Base-by-base conservation (phyloP, 2,888 invertebrate genomes). In the Drosophila anomelani region DNA sequence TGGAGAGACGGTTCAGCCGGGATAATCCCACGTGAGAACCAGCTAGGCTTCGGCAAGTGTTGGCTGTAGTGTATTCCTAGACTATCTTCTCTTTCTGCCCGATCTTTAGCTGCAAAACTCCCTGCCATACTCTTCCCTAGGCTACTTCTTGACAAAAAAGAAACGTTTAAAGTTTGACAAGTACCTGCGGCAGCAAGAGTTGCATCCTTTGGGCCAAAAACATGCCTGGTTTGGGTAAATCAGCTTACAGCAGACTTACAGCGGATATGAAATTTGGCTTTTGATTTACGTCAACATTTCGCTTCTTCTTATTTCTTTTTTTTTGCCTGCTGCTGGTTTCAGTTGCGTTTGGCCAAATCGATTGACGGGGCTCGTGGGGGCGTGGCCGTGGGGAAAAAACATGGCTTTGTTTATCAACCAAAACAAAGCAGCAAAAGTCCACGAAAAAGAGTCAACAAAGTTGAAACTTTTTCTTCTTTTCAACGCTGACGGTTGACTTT, bases 211-310 rank as follows among this genome's bases (percentile, higher is more conserved):
- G 8, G 51, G 51, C 15, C 29, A 29, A 29, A 38, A 2, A 32
- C 6, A 3, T 2, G 29, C 17, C 13, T 34, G 59, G 64, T 15
- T 29, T 26, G 60, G 59, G 62, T 34, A 77, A 73, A 80, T 80
- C 85, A 83, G 86, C 88, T 90, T 89, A 90, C 87, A 87, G 78
- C 78, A 78, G 85, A 88, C 88, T 90, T 90, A 90, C 89, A 89
- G 63, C 84, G 88, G 88, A 89, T 88, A 89, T 86, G 81, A 85
- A 87, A 78, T 89, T 83, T 83, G 83, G 78, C 81, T 83, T 83
- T 80, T 89, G 88, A 90, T 88, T 88, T 89, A 87, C 85, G 85
- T 83, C 79, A 79, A 80, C 61, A 57, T 64, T 78, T 70, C 76
- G 20, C 20, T 15, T 51, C 13, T 15, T 15, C 5, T 51, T 15